Conservation (phyloP, 1,140 invertebrate genomes). For the Apis cerana region DNA sequence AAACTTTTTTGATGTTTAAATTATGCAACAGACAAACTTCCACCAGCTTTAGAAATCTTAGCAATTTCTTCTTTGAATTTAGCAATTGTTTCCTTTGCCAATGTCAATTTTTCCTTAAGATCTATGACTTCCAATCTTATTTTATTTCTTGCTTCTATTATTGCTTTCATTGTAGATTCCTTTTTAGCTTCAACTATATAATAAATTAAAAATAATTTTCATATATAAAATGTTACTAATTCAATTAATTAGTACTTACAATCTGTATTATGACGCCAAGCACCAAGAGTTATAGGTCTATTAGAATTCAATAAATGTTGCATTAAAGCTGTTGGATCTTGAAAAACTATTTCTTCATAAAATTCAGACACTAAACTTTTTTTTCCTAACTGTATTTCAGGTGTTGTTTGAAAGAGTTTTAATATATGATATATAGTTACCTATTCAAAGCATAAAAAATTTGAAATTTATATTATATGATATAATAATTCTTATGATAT, state of each 20-base stretch:
- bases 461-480: too few species aligned
- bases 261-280: slow-evolving; percentile 94
- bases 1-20: background rate
- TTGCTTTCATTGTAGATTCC: slow-evolving; percentile 89
- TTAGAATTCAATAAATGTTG: slow-evolving; percentile 91
- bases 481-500: too few species aligned
- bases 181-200: slow-evolving; percentile 95
- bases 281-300: slow-evolving; percentile 87
- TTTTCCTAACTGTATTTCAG: slow-evolving; percentile 86
- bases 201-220: slow-evolving; percentile 33
- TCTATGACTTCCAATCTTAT: slow-evolving; percentile 92
- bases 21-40: slow-evolving; percentile 66
- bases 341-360: slow-evolving; percentile 99
- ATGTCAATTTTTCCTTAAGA: slow-evolving; percentile 93
- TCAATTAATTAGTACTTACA: slow-evolving; percentile 85
- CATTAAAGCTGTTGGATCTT: slow-evolving; percentile 97
- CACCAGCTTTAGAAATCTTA: slow-evolving; percentile 82
- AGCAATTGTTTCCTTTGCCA: slow-evolving; percentile 93
- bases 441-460: slow-evolving; percentile 79
- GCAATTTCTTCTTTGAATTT: slow-evolving; percentile 94
- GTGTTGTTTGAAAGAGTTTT: slow-evolving; percentile 94
- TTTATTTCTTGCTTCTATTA: slow-evolving; percentile 91
- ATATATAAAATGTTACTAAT: background rate
- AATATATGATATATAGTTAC: slow-evolving; percentile 97
- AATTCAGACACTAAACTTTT: slow-evolving; percentile 95